Evolutionary conservation across 2,888 invertebrate species (phyloP).

Genomic region (Drosophila mimetica): DNA sequence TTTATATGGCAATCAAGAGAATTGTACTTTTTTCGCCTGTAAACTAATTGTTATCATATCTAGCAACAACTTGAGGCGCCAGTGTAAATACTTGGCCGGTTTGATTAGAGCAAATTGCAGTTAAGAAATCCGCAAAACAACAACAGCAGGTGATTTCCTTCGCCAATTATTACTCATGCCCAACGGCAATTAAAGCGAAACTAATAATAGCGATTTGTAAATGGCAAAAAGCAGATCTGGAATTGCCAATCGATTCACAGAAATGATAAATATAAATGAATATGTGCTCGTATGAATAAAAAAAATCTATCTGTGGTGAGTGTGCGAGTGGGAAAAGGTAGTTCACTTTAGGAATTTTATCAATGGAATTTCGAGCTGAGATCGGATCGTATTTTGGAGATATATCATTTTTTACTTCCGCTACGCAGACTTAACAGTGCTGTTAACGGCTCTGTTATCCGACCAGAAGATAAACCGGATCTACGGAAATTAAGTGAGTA

Average conservation of each 20-base stretch:
- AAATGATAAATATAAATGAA: constrained; percentile 30
- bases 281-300: constrained; percentile 2
- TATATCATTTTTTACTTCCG: constrained; percentile 15
- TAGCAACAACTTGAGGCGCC: constrained; percentile 15
- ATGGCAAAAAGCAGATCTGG: constrained; percentile 36
- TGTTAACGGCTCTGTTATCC: constrained; percentile 5
- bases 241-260: constrained; percentile 43
- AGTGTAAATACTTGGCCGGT: constrained; percentile 30
- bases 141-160: constrained; percentile 47
- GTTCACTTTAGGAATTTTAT: constrained; percentile 17
- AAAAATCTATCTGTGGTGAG: too few species aligned
- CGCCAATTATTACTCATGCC: constrained; percentile 60
- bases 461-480: constrained; percentile 56
- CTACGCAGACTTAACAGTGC: neutral
- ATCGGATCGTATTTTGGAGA: neutral
- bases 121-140: constrained; percentile 6
- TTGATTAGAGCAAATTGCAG: constrained; percentile 24
- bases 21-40: too few species aligned
- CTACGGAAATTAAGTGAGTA: constrained; percentile 48
- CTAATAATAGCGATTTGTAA: constrained; percentile 62
- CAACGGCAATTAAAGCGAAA: constrained; percentile 57
- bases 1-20: too few species aligned
- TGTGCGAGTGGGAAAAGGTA: constrained; percentile 3
- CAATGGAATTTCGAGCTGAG: neutral
- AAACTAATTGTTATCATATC: neutral